Evolutionary conservation across 2,113 vertebrate genomes (phyloP).

Genomic region (Chionomys nivalis): DNA sequence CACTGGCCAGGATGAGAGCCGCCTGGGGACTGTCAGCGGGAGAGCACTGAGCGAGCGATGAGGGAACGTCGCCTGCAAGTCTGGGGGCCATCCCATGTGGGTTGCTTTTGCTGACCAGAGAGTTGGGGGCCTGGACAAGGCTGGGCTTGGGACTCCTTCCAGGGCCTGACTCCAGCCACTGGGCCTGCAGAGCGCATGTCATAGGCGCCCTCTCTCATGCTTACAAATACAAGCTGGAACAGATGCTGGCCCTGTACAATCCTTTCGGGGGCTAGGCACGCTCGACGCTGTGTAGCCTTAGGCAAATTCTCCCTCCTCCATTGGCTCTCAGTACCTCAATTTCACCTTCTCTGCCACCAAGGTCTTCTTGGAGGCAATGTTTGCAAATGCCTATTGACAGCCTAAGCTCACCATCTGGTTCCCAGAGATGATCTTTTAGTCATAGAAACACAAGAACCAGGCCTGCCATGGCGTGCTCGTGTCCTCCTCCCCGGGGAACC

Average conservation of each 20-base stretch:
- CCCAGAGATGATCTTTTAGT: background rate
- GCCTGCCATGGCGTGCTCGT: background rate
- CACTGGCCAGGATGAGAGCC: background rate
- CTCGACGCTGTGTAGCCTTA: background rate
- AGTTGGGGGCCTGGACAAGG: background rate
- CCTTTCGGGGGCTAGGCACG: background rate
- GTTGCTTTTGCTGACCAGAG: slow-evolving; percentile 48
- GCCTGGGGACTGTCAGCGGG: slow-evolving; percentile 36
- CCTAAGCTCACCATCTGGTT: background rate
- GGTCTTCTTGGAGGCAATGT: background rate
- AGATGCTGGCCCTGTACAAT: background rate
- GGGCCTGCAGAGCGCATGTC: background rate
- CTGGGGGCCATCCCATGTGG: slow-evolving; percentile 60
- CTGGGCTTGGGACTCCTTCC: slow-evolving; percentile 19
- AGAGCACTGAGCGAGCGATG: slow-evolving; percentile 67
- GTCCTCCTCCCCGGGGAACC: background rate
- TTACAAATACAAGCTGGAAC: background rate
- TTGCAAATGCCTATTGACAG: background rate
- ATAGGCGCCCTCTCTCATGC: accelerated
- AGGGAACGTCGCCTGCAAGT: slow-evolving; percentile 72
- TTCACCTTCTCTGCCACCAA: background rate
- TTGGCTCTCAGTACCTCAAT: background rate
- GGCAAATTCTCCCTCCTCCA: background rate
- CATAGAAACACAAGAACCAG: background rate
- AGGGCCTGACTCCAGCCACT: background rate